Conservation (phyloP, 2,113 vertebrate genomes). For the Seriola rivoliana region DNA sequence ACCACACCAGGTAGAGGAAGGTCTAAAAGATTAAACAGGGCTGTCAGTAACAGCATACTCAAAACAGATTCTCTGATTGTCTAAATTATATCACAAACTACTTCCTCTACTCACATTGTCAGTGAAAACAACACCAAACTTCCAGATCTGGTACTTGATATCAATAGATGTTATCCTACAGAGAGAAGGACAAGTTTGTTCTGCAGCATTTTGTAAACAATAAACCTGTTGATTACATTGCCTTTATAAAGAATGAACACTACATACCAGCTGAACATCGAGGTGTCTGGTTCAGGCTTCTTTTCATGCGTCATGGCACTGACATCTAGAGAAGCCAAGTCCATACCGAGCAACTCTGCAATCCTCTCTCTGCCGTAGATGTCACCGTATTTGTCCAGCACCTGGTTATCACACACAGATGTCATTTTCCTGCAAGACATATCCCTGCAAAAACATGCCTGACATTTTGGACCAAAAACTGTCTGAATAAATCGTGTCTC, state of each 20-base stretch:
- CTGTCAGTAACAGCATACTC: not conserved
- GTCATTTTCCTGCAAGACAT: not conserved
- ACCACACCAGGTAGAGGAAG: constrained; percentile 91
- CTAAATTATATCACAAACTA: not conserved
- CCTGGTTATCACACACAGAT: constrained; percentile 75
- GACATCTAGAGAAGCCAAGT: constrained; percentile 91
- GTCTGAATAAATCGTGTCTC: constrained; percentile 38
- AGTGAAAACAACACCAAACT: constrained; percentile 94
- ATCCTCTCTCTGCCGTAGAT: constrained; percentile 95
- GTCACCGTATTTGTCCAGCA: constrained; percentile 94
- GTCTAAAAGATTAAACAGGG: constrained; percentile 51
- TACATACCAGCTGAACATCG: constrained; percentile 88
- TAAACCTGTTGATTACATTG: not conserved
- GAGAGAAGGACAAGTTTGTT: not conserved
- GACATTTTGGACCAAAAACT: not conserved
- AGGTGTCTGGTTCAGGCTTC: constrained; percentile 86
- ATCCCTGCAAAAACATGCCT: not conserved
- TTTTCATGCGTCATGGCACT: constrained; percentile 89
- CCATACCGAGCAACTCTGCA: constrained; percentile 92
- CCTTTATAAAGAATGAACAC: no score
- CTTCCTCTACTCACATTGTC: constrained; percentile 88
- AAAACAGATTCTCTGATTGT: not conserved
- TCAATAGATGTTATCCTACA: constrained; percentile 92
- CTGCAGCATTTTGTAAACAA: not conserved
- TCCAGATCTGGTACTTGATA: constrained; percentile 96